Evolutionary conservation across 2,797 vertebrate species (phyloP).

Genomic region (Salmo trutta): DNA sequence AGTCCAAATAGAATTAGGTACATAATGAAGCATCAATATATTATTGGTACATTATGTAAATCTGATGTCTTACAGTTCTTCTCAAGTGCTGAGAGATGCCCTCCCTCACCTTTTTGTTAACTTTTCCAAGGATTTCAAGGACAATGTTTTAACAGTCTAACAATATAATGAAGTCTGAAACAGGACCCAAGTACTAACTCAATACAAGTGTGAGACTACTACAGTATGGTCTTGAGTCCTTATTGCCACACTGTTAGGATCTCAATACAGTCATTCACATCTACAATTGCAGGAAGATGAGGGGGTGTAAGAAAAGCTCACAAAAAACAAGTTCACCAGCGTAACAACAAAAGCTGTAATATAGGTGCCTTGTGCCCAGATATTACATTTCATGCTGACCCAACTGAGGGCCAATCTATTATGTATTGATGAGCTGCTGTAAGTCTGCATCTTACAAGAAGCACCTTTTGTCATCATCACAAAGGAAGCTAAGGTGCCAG

Average conservation of each 20-base stretch:
- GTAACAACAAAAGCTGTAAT: slow-evolving; percentile 41
- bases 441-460: slow-evolving; percentile 63
- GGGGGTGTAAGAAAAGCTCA: neutral
- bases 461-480: slow-evolving; percentile 58
- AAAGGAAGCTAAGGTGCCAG: slow-evolving; percentile 53
- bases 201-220: no score
- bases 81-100: no score
- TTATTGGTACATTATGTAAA: no score
- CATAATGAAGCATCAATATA: no score
- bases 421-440: slow-evolving; percentile 71
- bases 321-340: slow-evolving; percentile 39
- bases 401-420: slow-evolving; percentile 67
- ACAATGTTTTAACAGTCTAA: no score
- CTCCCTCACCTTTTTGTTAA: no score
- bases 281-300: neutral
- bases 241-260: neutral
- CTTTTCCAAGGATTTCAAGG: no score
- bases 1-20: no score
- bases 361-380: slow-evolving; percentile 48
- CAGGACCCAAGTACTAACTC: no score
- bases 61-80: no score
- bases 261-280: neutral
- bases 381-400: slow-evolving; percentile 53
- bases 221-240: neutral
- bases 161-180: no score